These are phyloP conservation scores for Iguana delicatissima DNA, from an alignment of 2,797 vertebrate species.

Conservation along the genomic window DNA sequence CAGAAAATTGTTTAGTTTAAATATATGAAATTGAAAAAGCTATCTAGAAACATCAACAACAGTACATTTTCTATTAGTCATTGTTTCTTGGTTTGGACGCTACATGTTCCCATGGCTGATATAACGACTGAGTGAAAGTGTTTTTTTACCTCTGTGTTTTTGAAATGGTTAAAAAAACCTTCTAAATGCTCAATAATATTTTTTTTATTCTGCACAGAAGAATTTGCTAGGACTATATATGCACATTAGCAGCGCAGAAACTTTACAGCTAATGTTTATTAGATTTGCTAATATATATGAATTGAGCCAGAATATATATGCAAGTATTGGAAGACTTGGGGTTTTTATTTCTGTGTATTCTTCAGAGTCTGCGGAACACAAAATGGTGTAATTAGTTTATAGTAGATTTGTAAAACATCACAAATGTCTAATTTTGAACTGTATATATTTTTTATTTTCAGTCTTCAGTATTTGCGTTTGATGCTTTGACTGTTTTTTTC, in stretches of 20 bases:
- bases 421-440: constrained; percentile 66
- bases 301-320: constrained; percentile 30
- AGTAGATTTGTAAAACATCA: constrained; percentile 60
- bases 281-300: constrained; percentile 62
- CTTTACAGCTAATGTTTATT: constrained; percentile 25
- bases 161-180: constrained; percentile 53
- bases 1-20: constrained; percentile 1
- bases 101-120: constrained; percentile 48
- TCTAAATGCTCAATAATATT: constrained; percentile 40
- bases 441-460: constrained; percentile 68
- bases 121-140: constrained; percentile 52
- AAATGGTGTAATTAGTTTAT: constrained; percentile 64
- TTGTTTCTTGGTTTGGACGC: constrained; percentile 54
- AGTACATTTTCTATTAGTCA: constrained; percentile 43
- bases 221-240: constrained; percentile 42
- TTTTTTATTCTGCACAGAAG: constrained; percentile 47
- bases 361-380: constrained; percentile 61
- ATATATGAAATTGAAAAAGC: constrained; percentile 49
- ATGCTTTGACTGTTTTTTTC: constrained; percentile 75
- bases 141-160: constrained; percentile 46
- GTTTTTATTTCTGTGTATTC: constrained; percentile 65
- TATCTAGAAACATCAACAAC: constrained; percentile 20
- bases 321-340: constrained; percentile 44
- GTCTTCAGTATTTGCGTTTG: constrained; percentile 60
- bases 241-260: constrained; percentile 51